A percentile compares a stretch with the other conserved stretches of the same genome.
Evolutionary conservation across 1,140 invertebrate species (phyloP).

Genomic region (Lucilia sericata): DNA sequence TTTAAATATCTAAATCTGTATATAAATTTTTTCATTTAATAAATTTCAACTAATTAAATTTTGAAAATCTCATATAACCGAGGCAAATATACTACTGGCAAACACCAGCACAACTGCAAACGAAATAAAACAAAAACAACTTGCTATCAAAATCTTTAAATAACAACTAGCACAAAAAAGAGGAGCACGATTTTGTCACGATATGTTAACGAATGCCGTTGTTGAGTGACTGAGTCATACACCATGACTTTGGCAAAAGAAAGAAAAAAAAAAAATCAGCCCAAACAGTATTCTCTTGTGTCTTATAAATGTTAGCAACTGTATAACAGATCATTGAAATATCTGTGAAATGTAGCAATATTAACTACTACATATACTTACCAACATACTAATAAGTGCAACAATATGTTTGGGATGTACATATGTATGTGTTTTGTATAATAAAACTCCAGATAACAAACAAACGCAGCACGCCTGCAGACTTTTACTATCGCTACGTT

Average conservation of each 20-base stretch:
- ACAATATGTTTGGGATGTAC: too few species aligned
- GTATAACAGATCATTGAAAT: conserved; percentile 15
- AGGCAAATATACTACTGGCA: neutral
- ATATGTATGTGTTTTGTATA: neutral
- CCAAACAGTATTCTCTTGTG: neutral
- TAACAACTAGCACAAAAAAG: conserved; percentile 4
- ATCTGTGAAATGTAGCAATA: neutral
- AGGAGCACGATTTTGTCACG: conserved; percentile 35
- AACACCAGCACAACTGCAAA: neutral
- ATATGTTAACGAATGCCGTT: conserved; percentile 6
- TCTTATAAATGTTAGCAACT: conserved; percentile 6
- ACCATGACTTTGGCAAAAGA: neutral
- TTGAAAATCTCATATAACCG: conserved; percentile 16
- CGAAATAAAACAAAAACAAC: neutral
- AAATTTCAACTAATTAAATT: conserved; percentile 39
- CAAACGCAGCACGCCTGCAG: conserved; percentile 39
- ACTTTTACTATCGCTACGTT: conserved; percentile 33
- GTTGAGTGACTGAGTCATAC: neutral
- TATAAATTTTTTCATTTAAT: neutral
- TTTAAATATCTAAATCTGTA: neutral
- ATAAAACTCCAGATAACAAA: conserved; percentile 35
- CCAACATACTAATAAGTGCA: too few species aligned
- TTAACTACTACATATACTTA: too few species aligned
- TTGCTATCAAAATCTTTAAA: neutral
- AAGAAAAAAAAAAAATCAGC: neutral